Evolutionary conservation across 2,113 vertebrate genomes (phyloP).

Genomic region (Formicarius rufipectus): DNA sequence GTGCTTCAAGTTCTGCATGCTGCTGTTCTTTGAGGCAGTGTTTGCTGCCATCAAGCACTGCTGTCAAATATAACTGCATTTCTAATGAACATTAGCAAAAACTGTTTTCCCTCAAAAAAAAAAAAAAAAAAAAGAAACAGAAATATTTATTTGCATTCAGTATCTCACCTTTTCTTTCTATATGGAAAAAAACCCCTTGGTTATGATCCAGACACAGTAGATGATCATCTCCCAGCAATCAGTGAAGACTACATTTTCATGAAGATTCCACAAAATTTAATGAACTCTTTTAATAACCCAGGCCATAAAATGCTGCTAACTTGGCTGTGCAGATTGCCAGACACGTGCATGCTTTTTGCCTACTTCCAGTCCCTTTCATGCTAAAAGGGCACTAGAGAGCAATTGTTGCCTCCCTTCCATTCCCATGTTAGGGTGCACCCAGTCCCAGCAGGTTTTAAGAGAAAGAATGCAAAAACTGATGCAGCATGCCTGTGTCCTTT

Average conservation of each 20-base stretch:
- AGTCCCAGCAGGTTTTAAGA: neutral
- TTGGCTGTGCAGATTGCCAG: neutral
- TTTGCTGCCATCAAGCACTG: neutral
- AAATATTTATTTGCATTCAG: neutral
- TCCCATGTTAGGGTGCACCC: neutral
- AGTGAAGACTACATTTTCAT: neutral
- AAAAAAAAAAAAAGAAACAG: neutral
- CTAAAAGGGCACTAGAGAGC: neutral
- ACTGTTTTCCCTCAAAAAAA: neutral
- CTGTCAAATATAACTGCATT: neutral
- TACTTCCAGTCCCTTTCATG: neutral
- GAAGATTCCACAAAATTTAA: neutral
- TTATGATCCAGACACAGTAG: neutral
- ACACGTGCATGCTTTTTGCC: neutral
- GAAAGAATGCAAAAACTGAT: neutral
- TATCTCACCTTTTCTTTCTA: neutral
- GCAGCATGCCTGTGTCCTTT: accelerated
- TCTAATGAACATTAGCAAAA: neutral
- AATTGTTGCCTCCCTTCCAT: neutral
- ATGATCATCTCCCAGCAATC: accelerated
- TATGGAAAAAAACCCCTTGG: neutral
- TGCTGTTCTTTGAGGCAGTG: neutral
- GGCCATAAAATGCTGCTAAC: neutral
- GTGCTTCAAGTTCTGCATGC: neutral
- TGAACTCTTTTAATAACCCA: neutral